phyloP scores from a whole-genome alignment of 2,888 invertebrate genomes.

The Trichogramma dendrolimi region DNA sequence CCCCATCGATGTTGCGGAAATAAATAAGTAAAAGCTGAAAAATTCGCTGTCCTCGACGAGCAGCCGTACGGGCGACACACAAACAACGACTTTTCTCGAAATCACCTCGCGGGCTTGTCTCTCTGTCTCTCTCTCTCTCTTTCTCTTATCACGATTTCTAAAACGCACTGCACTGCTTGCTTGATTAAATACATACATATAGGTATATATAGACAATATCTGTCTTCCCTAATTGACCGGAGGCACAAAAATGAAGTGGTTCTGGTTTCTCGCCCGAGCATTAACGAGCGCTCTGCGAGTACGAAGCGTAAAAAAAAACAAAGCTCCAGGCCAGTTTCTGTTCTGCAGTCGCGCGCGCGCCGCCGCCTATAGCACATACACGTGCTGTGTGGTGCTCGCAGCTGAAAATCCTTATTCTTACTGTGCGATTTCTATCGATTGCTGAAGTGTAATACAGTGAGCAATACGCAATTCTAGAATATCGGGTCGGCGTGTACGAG shows the following conservation, averaged over 20 bases:
- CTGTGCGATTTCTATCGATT: constrained; percentile 4
- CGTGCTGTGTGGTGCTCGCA: background rate
- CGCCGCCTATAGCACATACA: background rate
- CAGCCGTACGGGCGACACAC: no score
- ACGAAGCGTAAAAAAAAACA: constrained; percentile 5
- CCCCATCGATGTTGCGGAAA: no score
- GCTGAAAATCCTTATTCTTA: constrained; percentile 17
- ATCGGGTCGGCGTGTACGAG: constrained; percentile 15
- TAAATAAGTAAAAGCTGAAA: no score
- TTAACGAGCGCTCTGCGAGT: constrained; percentile 15
- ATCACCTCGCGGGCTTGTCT: constrained; percentile 4
- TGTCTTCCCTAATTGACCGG: constrained; percentile 26
- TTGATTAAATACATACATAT: no score
- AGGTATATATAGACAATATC: constrained; percentile 26
- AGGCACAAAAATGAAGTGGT: constrained; percentile 25
- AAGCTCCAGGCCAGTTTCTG: background rate
- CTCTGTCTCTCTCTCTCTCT: background rate
- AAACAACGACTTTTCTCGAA: background rate
- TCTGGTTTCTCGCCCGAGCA: constrained; percentile 19
- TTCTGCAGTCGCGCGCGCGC: constrained; percentile 9
- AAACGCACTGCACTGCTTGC: constrained; percentile 24
- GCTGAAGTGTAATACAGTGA: background rate
- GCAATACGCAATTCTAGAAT: constrained; percentile 23
- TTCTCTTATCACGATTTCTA: constrained; percentile 18
- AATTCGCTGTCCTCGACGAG: no score